phyloP scores from a whole-genome alignment of 2,888 invertebrate species.

The Apamea crenata region DNA sequence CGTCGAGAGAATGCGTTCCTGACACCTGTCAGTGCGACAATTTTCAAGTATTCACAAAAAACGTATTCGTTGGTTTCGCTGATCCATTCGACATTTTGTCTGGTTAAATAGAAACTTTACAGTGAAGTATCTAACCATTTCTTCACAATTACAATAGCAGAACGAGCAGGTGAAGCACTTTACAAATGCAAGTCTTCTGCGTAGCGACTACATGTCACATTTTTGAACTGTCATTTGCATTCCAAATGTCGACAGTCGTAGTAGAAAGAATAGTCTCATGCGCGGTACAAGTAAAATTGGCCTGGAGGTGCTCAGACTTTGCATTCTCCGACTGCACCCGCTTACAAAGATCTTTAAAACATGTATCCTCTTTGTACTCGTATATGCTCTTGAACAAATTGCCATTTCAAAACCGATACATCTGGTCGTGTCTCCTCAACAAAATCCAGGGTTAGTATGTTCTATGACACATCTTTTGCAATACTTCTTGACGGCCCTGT shows the following conservation, averaged over 20 bases:
- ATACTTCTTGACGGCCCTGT: conserved; percentile 97
- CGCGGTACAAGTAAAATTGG: background rate
- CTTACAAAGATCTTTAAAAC: background rate
- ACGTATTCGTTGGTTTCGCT: background rate
- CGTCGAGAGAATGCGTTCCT: background rate
- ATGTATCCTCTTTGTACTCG: background rate
- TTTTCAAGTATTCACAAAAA: background rate
- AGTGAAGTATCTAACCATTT: background rate
- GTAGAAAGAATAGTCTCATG: background rate
- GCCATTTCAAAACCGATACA: conserved; percentile 5
- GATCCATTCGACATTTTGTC: background rate
- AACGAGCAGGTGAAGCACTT: background rate
- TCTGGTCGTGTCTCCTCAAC: conserved; percentile 69
- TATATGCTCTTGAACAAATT: background rate
- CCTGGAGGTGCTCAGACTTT: background rate
- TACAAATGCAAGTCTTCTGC: background rate
- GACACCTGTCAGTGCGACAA: background rate
- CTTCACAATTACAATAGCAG: background rate
- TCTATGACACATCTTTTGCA: conserved; percentile 98
- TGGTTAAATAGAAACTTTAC: background rate
- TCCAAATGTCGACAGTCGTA: background rate
- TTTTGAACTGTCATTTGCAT: background rate
- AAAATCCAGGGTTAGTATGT: conserved; percentile 98
- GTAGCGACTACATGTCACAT: background rate
- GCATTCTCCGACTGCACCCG: background rate